phyloP scores from a whole-genome alignment of 2,888 invertebrate species.

The Hydraecia micacea region DNA sequence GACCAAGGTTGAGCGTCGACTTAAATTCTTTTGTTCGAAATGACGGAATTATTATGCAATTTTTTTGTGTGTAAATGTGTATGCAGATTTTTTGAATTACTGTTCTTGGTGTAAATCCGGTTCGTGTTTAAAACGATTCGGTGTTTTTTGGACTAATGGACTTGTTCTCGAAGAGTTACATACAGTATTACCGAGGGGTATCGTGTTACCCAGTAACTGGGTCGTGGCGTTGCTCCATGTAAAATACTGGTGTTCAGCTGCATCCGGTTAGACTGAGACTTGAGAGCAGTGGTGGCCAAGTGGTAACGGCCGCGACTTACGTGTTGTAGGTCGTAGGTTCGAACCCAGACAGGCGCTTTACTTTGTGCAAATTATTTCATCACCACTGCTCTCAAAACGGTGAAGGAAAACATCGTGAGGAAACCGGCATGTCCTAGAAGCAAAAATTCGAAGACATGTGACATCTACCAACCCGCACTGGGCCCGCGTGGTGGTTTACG shows the following conservation, averaged over 20 bases:
- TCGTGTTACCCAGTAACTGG: not conserved
- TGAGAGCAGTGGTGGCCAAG: too few species aligned
- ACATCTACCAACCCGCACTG: too few species aligned
- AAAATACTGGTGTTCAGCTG: not conserved
- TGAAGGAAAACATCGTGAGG: too few species aligned
- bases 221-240: not conserved
- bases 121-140: not conserved
- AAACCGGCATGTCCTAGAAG: too few species aligned
- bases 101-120: conserved; percentile 3
- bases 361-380: too few species aligned
- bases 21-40: conserved; percentile 35
- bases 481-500: too few species aligned
- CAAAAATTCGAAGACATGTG: too few species aligned
- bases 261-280: not conserved
- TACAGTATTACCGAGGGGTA: not conserved
- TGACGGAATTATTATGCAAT: conserved; percentile 43
- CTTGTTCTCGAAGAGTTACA: not conserved
- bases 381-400: too few species aligned
- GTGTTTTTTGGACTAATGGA: not conserved
- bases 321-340: too few species aligned
- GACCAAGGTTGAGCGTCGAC: conserved; percentile 37
- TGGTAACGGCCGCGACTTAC: too few species aligned
- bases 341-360: too few species aligned
- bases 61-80: conserved; percentile 28
- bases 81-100: conserved; percentile 14